Conservation (phyloP, 1,140 invertebrate species). For the Galleria mellonella region DNA sequence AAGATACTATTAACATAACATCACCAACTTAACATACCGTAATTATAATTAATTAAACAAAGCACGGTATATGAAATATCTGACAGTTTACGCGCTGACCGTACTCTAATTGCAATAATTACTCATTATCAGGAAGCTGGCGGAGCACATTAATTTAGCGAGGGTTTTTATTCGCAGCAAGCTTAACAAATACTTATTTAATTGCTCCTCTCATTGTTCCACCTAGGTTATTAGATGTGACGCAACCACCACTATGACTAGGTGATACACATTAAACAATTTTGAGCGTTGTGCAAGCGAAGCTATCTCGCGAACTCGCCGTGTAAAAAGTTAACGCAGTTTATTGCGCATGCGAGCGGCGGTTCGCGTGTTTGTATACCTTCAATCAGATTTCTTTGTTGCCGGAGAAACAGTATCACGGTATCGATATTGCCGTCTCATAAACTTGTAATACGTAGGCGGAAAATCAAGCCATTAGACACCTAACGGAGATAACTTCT, state of each 20-base stretch:
- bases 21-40: constrained; percentile 19
- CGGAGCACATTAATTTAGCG: constrained; percentile 54
- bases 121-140: constrained; percentile 63
- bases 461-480: constrained; percentile 6
- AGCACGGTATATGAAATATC: constrained; percentile 19
- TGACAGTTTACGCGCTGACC: constrained; percentile 31
- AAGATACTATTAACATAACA: constrained; percentile 15
- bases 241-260: constrained; percentile 47
- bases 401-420: constrained; percentile 17
- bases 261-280: constrained; percentile 30
- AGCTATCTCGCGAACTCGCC: background rate
- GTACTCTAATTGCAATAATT: constrained; percentile 66
- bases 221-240: constrained; percentile 48
- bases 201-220: constrained; percentile 58
- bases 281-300: constrained; percentile 48
- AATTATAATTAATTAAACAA: constrained; percentile 32
- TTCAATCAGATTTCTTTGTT: constrained; percentile 45
- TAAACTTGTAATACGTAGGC: constrained; percentile 7
- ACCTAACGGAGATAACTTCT: constrained; percentile 1
- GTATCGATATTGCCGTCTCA: constrained; percentile 19
- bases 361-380: constrained; percentile 32
- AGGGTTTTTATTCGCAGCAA: constrained; percentile 48
- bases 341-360: constrained; percentile 20
- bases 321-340: constrained; percentile 28
- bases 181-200: constrained; percentile 64